Evolutionary conservation across 1,140 invertebrate species (phyloP).

Genomic region (Homarus americanus): DNA sequence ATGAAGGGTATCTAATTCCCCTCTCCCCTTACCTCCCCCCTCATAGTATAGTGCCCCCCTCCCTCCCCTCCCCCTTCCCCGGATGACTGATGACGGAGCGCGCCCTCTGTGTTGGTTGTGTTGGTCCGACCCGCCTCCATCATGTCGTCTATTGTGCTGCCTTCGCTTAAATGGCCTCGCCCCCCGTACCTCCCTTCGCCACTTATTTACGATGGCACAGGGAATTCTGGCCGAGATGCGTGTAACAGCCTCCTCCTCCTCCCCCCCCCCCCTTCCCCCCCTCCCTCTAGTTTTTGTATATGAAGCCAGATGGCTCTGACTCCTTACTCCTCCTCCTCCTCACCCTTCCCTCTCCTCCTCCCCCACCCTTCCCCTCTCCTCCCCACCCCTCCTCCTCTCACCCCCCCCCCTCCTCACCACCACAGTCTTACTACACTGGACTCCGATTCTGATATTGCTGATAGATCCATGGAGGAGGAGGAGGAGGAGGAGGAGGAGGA

Average conservation of each 20-base stretch:
- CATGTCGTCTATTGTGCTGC: conserved; percentile 54
- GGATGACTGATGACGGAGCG: conserved; percentile 53
- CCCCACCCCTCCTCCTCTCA: no score
- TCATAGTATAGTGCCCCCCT: background rate
- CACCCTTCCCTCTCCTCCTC: no score
- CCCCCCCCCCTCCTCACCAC: no score
- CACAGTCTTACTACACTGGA: no score
- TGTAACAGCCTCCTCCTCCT: conserved; percentile 25
- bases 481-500: no score
- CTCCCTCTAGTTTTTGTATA: no score
- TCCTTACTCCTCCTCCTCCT: no score
- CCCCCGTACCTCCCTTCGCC: conserved; percentile 6
- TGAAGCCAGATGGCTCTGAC: no score
- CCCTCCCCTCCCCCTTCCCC: background rate
- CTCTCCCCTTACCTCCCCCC: background rate
- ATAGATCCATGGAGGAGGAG: no score
- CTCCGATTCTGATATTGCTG: no score
- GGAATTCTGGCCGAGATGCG: conserved; percentile 17
- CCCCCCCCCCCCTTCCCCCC: no score
- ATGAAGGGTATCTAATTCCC: background rate
- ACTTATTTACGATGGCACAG: conserved; percentile 59
- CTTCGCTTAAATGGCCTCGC: conserved; percentile 45
- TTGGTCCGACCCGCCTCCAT: conserved; percentile 50
- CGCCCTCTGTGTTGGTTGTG: conserved; percentile 14
- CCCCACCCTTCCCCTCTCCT: no score